Evolutionary conservation across 2,888 invertebrate genomes (phyloP).

Genomic region (Miltochrista miniata): DNA sequence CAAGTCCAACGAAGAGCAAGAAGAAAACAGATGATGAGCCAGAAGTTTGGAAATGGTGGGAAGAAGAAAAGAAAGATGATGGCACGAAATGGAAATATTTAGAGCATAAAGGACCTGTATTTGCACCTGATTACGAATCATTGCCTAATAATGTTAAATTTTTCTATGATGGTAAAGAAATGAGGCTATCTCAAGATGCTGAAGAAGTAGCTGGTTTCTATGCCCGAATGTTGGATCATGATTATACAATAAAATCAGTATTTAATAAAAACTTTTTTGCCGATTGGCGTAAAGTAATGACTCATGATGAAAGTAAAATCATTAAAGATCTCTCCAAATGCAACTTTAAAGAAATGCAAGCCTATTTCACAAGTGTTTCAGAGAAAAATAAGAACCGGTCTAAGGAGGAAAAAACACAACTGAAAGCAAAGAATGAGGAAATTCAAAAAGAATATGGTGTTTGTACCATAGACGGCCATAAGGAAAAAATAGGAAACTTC

Average conservation of each 20-base stretch:
- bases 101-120: conserved; percentile 98
- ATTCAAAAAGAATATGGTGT: conserved; percentile 96
- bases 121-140: conserved; percentile 97
- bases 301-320: conserved; percentile 90
- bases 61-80: conserved; percentile 97
- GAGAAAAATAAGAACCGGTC: conserved; percentile 95
- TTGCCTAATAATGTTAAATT: conserved; percentile 95
- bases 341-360: conserved; percentile 95
- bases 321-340: conserved; percentile 97
- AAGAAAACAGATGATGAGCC: conserved; percentile 92
- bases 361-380: conserved; percentile 90
- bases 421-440: conserved; percentile 95
- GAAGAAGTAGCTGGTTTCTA: conserved; percentile 99
- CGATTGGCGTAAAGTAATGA: conserved; percentile 98
- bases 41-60: conserved; percentile 99
- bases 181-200: conserved; percentile 90
- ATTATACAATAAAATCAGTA: conserved; percentile 96
- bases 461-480: conserved; percentile 98
- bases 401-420: conserved; percentile 96
- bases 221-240: conserved; percentile 98
- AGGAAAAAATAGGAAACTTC: conserved; percentile 99
- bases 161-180: conserved; percentile 94
- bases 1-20: conserved; percentile 86
- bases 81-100: conserved; percentile 98
- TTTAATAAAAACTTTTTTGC: conserved; percentile 99